These are phyloP conservation scores for Zaprionus taronus DNA, from an alignment of 1,140 invertebrate species.

Conservation along the genomic window DNA sequence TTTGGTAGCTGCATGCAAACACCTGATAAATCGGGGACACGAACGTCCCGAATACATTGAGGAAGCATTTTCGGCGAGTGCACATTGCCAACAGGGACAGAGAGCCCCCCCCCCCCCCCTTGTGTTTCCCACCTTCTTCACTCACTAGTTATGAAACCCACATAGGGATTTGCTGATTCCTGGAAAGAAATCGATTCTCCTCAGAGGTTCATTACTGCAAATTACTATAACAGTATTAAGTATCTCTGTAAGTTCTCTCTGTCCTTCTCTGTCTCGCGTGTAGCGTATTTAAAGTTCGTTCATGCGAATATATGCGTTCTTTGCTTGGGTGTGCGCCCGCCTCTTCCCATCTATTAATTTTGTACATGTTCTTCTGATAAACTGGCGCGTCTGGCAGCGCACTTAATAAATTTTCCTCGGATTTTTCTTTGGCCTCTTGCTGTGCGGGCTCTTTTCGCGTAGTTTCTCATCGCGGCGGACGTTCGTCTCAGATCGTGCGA, in stretches of 20 bases:
- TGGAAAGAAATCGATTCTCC: no score
- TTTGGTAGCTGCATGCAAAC: constrained; percentile 65
- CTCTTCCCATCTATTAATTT: constrained; percentile 14
- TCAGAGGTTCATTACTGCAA: no score
- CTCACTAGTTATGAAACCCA: no score
- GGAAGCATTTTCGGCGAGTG: constrained; percentile 29
- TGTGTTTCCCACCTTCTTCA: background rate
- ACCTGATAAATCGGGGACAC: constrained; percentile 79
- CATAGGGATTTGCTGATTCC: no score
- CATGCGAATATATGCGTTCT: background rate
- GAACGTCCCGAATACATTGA: constrained; percentile 26
- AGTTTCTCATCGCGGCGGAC: constrained; percentile 47
- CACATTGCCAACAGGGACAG: constrained; percentile 29
- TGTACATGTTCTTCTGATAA: constrained; percentile 23
- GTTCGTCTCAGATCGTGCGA: constrained; percentile 15
- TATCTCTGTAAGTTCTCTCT: background rate
- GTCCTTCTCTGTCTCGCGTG: background rate
- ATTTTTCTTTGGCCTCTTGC: constrained; percentile 9
- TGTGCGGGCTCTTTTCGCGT: constrained; percentile 4
- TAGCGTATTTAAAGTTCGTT: constrained; percentile 14
- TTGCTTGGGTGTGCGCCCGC: background rate
- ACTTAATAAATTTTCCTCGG: constrained; percentile 63
- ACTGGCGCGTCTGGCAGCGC: constrained; percentile 26
- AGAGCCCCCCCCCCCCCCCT: no score
- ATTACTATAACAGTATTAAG: no score